phyloP scores from a whole-genome alignment of 2,113 vertebrate genomes.

The Porphyrio hochstetteri region DNA sequence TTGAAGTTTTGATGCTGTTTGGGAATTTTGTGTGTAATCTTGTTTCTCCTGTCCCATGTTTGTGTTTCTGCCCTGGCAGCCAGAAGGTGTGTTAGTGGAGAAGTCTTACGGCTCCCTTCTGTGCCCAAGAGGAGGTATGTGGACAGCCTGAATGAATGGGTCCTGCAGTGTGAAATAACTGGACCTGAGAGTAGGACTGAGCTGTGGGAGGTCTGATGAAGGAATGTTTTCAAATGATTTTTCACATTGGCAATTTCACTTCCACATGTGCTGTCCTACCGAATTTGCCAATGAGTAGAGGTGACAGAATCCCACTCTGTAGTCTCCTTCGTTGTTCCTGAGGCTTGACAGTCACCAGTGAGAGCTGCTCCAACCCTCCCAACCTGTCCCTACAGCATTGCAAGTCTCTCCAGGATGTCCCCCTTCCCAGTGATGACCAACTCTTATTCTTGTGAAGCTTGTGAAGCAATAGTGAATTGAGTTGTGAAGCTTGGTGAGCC shows the following conservation, averaged over 20 bases:
- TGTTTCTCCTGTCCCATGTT: not conserved
- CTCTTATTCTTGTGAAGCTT: not conserved
- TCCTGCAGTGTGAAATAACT: not conserved
- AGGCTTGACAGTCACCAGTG: not conserved
- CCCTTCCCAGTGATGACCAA: not conserved
- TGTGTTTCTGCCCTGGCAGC: conserved; percentile 22
- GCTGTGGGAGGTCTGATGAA: not conserved
- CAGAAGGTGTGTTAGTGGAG: conserved; percentile 69
- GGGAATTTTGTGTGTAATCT: not conserved
- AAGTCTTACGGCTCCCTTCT: conserved; percentile 57
- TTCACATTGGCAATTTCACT: not conserved
- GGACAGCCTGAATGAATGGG: not conserved
- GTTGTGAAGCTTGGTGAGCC: not conserved
- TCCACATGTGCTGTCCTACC: not conserved
- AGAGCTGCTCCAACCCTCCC: not conserved
- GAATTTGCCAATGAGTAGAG: not conserved
- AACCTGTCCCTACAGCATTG: not conserved
- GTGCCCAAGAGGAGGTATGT: conserved; percentile 68
- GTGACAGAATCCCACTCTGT: not conserved
- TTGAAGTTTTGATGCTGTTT: not conserved
- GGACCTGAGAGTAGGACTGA: not conserved
- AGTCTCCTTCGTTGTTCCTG: not conserved
- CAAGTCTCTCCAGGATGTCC: not conserved
- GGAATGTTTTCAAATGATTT: not conserved
- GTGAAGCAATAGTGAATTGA: not conserved